Evolutionary conservation across 1,140 invertebrate species (phyloP).

Genomic region (Anadara kagoshimensis): DNA sequence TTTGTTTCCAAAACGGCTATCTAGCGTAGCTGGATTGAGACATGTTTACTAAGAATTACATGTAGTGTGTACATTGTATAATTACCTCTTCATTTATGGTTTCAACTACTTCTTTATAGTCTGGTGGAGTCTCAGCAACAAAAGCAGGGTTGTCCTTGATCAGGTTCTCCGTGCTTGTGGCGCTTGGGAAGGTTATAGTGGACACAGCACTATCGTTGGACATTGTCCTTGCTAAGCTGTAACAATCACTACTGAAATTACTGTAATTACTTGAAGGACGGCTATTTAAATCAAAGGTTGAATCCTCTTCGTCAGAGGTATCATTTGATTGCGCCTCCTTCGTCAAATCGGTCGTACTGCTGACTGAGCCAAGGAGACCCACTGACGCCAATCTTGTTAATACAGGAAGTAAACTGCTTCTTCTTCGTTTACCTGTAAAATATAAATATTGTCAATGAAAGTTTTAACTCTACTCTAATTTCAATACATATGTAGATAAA

Average conservation of each 20-base stretch:
- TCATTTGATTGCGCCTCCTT: conserved; percentile 51
- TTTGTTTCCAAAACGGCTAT: no score
- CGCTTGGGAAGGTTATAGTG: conserved; percentile 38
- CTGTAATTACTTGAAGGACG: conserved; percentile 44
- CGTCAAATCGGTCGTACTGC: conserved; percentile 49
- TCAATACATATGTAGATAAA: not conserved
- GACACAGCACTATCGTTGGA: conserved; percentile 46
- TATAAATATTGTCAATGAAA: not conserved
- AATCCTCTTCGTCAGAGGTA: conserved; percentile 59
- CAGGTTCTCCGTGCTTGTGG: conserved; percentile 39
- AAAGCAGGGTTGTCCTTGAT: conserved; percentile 50
- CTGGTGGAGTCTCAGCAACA: conserved; percentile 31
- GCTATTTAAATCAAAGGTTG: conserved; percentile 41
- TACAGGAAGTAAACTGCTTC: conserved; percentile 53
- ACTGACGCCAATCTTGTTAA: conserved; percentile 53
- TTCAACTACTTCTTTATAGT: conserved; percentile 36
- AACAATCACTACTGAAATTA: conserved; percentile 46
- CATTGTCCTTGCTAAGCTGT: conserved; percentile 48
- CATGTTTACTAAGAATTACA: no score
- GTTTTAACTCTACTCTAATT: not conserved
- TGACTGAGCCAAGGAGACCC: conserved; percentile 48
- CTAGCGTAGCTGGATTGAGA: no score
- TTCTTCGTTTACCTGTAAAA: conserved; percentile 43
- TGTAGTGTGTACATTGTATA: no score
- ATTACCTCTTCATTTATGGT: conserved; percentile 30